Evolutionary conservation across 2,113 vertebrate species (phyloP), one percentile per base, ranked within the genome.

Genomic region (Polypterus bichir): DNA sequence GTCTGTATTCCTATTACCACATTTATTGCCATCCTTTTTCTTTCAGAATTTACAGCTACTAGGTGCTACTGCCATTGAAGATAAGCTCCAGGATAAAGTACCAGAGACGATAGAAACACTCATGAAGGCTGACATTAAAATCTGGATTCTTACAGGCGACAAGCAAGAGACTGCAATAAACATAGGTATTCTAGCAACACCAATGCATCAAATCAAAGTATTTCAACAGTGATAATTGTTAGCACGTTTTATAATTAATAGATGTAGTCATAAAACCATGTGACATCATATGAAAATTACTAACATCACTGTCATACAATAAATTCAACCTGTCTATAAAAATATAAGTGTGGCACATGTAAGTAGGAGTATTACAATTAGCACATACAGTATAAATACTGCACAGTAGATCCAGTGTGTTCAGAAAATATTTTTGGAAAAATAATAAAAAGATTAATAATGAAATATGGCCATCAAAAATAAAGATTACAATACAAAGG

Each of bases 81-180:
- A 98, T 75, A 93, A 89, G 72, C 87, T 98, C 49, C 96, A 98
- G 81, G 94, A 98, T 68, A 91, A 90, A 70, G 96, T 98, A 54
- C 93, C 96, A 46, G 94, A 98, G 81, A 98, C 96, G 59, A 97
- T 98, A 60, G 96, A 97, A 80, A 97, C 90, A 0, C 85, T 98
- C 11, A 89, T 97, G 89, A 98, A 98, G 79, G 96, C 94, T 3
- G 94, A 97, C 75, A 97, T 97, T 73, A 97, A 93, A 81, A 95
- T 98, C 79, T 98, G 93, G 96, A 96, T 97, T 74, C 87, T 98
- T 69, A 98, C 96, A 0, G 96, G 96, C 3, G 96, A 98, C 85
- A 98, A 98, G 75, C 96, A 98, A 73, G 96, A 98, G 78, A 98
- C 94, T 0, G 96, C 96, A 69, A 95, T 98, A 71, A 98, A 98